phyloP scores from a whole-genome alignment of 2,797 vertebrate species.

The Selene dorsalis region DNA sequence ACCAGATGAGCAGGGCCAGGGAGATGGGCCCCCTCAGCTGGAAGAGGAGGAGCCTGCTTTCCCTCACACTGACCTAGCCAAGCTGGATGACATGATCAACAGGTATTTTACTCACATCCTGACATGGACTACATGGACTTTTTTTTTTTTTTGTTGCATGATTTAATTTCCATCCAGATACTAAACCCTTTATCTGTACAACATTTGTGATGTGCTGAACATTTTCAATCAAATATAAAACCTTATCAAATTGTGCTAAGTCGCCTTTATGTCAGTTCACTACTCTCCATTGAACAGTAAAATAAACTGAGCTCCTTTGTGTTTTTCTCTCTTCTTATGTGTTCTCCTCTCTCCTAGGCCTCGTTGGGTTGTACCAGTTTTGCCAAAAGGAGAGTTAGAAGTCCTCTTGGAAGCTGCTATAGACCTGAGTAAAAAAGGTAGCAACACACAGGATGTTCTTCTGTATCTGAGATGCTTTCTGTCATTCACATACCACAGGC shows the following conservation, averaged over 20 bases:
- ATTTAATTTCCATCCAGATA: not conserved
- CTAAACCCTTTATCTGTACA: not conserved
- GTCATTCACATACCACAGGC: not conserved
- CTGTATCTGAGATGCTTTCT: constrained; percentile 2
- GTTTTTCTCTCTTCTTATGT: not conserved
- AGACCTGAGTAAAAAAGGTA: constrained; percentile 99
- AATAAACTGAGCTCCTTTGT: not conserved
- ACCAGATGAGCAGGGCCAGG: constrained; percentile 94
- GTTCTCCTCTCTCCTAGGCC: constrained; percentile 83
- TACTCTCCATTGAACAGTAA: not conserved
- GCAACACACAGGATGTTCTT: constrained; percentile 28
- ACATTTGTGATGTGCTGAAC: not conserved
- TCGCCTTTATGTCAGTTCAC: not conserved
- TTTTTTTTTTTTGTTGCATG: not conserved
- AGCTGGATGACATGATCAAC: constrained; percentile 99
- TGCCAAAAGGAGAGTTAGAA: constrained; percentile 99
- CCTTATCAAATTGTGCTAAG: not conserved
- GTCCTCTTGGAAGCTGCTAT: constrained; percentile 99
- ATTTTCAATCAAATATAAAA: not conserved
- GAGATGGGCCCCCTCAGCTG: constrained; percentile 91
- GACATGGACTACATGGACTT: not conserved
- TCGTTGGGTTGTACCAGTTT: constrained; percentile 99
- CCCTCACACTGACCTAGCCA: constrained; percentile 98
- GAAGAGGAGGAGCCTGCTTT: constrained; percentile 99
- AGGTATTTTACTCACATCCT: constrained; percentile 83